Evolutionary conservation across 1,140 invertebrate genomes (phyloP).

Genomic region (Matsumurasca onukii): DNA sequence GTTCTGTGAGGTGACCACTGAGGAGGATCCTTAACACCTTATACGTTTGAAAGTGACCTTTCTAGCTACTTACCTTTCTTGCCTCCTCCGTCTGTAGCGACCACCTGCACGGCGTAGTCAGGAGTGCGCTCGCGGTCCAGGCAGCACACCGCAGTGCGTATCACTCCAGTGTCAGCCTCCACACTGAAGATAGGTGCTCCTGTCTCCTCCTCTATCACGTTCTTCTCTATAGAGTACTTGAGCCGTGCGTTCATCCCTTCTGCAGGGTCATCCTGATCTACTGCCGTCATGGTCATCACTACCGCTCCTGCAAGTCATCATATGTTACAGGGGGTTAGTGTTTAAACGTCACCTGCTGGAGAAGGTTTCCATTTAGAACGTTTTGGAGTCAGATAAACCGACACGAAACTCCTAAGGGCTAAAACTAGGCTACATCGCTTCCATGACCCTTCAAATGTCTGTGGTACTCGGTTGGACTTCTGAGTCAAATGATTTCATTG

Average conservation of each 20-base stretch:
- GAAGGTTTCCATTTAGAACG: too few relatives aligned
- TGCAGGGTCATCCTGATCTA: conserved; percentile 95
- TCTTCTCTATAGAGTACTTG: conserved; percentile 93
- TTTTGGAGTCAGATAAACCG: too few relatives aligned
- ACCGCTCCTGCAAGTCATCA: conserved; percentile 65
- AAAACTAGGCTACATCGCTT: too few relatives aligned
- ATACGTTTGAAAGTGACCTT: neutral
- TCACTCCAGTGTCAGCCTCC: conserved; percentile 89
- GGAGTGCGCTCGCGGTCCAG: conserved; percentile 90
- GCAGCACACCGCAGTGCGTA: conserved; percentile 92
- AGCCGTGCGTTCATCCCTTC: conserved; percentile 89
- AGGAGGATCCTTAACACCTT: neutral
- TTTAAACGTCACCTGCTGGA: too few relatives aligned
- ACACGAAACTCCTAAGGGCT: too few relatives aligned
- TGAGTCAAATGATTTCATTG: too few relatives aligned
- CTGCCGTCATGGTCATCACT: conserved; percentile 96
- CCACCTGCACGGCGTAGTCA: conserved; percentile 96
- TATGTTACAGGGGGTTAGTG: too few relatives aligned
- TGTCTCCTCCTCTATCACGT: conserved; percentile 92
- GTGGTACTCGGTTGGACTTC: too few relatives aligned
- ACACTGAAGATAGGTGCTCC: conserved; percentile 94
- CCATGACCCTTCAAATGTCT: too few relatives aligned
- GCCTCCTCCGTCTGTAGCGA: conserved; percentile 88
- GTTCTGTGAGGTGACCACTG: too few relatives aligned
- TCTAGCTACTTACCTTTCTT: conserved; percentile 69